Evolutionary conservation across 2,113 vertebrate genomes (phyloP), one percentile per base, ranked within the genome.

Genomic region (Rhinichthys klamathensis): DNA sequence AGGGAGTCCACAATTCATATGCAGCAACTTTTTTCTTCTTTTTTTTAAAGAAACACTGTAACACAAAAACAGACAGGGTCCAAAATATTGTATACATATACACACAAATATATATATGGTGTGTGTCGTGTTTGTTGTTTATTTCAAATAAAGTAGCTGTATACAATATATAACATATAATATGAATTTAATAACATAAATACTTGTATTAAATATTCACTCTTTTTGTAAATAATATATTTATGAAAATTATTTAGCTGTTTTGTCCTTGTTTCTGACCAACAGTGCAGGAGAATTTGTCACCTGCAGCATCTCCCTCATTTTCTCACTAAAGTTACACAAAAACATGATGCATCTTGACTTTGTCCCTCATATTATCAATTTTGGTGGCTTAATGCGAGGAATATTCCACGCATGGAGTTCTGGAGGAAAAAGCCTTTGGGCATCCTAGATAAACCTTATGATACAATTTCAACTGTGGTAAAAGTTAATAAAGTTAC

Each of bases 401-500:
- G 70, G 3, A 49, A 74, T 49, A 74, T 74, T 74, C n/a, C 13
- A 44, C 70, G 2, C n/a, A 46, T 46, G 13, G n/a, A 15, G 6
- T 46, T 74, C 41, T 74, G 70, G 2, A 74, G 41, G 1, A 49
- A 49, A 74, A 74, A 6, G n/a, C 70, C 41, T 25, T 27, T 15
- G n/a, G 70, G 41, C 41, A 74, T 74, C 41, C 2, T 74, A 74
- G 41, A 74, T 74, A 74, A 13, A 74, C 41, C 13, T 44, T n/a
- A 32, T 32, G 46, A 76, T 54, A 54, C 16, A 11, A 76, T 76
- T 54, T 54, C 46, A 27, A 54, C 46, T 21, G 16, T 49, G 13
- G n/a, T 49, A 46, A 21, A 76, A 54, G 46, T 54, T 76, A 32
- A 76, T 76, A 51, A 76, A 76, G 44, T 51, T 51, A 76, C 27